Evolutionary conservation across 2,888 invertebrate genomes (phyloP), one percentile per base, ranked within the genome.

Genomic region (Cremastobaeus sp.): DNA sequence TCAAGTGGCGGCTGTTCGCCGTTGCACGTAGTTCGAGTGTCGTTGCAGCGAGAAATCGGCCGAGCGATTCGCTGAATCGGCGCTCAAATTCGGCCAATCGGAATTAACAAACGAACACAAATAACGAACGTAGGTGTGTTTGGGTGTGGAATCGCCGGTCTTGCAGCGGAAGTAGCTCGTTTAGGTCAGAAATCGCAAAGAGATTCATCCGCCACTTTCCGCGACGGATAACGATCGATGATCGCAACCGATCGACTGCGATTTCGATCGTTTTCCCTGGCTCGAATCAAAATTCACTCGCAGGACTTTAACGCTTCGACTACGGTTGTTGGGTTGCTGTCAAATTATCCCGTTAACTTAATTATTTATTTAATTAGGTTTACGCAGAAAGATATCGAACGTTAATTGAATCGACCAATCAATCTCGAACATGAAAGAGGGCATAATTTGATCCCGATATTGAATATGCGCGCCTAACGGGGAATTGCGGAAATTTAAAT

Each of bases 121-220:
- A 71, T 62, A 71, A 71, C 70, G 37, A 64, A 64, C 70, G 70
- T 71, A 73, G 66, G 72, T 73, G 66, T 66, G 66, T 73, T 73
- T 60, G 66, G 66, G 66, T 55, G 66, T 66, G 72, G 72, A 66
- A 66, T 73, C 47, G 25, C 62, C 57, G 68, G 68, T 37, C 70
- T 55, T 12, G 11, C 55, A 57, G 55, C 73, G 73, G 73, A 73
- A 73, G 62, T 68, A 39, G 43, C 73, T 73, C 60, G 68, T 73
- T 73, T 57, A 52, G 41, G 43, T 41, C 68, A 59, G 77, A 76
- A 76, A 71, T 66, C 54, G 66, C 34, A 59, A 34, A 57, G 65
- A 64, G 69, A 54, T 69, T 54, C 69, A 54, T 60, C 69, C 60
- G 68, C 41, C 37, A 15, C 25, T 68, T 68, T 68, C 45, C 35